phyloP scores from a whole-genome alignment of 2,113 vertebrate species.

The Seriola dumerili region DNA sequence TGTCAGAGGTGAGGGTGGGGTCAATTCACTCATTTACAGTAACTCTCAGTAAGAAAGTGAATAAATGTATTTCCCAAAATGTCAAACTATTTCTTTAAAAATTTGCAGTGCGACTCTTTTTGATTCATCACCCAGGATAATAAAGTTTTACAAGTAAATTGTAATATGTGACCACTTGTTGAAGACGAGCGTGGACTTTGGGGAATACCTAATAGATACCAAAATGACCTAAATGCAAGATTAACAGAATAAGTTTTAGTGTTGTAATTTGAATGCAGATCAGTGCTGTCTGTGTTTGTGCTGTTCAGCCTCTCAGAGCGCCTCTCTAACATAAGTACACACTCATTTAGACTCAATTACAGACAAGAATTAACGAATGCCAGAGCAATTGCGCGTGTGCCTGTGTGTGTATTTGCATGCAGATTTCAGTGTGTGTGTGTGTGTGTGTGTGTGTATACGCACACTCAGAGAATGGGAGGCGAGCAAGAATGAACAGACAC shows the following conservation, averaged over 20 bases:
- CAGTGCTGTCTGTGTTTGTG: conserved; percentile 44
- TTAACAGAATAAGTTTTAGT: background rate
- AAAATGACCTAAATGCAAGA: background rate
- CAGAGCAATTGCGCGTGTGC: conserved; percentile 10
- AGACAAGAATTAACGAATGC: conserved; percentile 77
- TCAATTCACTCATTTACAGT: too few species aligned
- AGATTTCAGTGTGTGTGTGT: conserved; percentile 7
- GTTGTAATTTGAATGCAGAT: conserved; percentile 42
- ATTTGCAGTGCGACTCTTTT: background rate
- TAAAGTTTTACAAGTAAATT: too few species aligned
- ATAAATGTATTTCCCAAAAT: too few species aligned
- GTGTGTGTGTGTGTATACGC: conserved; percentile 10
- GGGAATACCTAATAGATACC: background rate
- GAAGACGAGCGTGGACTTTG: background rate
- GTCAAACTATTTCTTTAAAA: background rate
- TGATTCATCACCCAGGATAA: background rate
- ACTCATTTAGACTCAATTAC: conserved; percentile 82
- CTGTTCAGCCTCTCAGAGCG: conserved; percentile 52
- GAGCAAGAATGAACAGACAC: conserved; percentile 19
- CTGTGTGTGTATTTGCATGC: conserved; percentile 1
- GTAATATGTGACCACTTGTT: too few species aligned
- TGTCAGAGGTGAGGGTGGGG: too few species aligned
- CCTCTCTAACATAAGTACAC: conserved; percentile 65
- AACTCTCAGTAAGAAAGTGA: too few species aligned
- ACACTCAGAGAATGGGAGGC: background rate